phyloP scores from a whole-genome alignment of 2,797 vertebrate species.

The Menidia menidia region DNA sequence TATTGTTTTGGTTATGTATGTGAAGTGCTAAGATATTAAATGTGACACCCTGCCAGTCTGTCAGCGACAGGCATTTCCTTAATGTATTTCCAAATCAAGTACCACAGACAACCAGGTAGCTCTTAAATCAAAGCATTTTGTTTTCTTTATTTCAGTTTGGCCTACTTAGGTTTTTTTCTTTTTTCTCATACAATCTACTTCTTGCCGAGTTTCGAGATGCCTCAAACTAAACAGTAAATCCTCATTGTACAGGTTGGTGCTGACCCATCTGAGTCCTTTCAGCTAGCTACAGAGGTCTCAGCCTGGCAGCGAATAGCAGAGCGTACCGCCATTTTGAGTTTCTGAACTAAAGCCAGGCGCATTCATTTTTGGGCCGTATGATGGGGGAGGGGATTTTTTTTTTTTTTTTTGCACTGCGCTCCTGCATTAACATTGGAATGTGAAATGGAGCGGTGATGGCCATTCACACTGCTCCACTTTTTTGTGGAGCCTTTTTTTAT shows the following conservation, averaged over 20 bases:
- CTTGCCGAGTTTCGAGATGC: constrained; percentile 8
- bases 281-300: constrained; percentile 71
- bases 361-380: constrained; percentile 62
- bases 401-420: constrained; percentile 36
- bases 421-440: constrained; percentile 74
- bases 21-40: too few relatives aligned
- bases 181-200: neutral
- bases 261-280: constrained; percentile 42
- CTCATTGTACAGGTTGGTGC: constrained; percentile 10
- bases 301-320: constrained; percentile 64
- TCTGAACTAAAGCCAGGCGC: constrained; percentile 63
- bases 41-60: neutral
- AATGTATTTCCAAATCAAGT: constrained; percentile 7
- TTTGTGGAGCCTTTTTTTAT: constrained; percentile 14
- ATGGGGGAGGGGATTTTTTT: constrained; percentile 53
- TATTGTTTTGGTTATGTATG: too few relatives aligned
- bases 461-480: constrained; percentile 23
- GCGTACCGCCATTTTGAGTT: constrained; percentile 78
- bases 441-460: constrained; percentile 42
- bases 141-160: neutral
- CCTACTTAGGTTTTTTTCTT: neutral
- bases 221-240: constrained; percentile 19
- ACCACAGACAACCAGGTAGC: constrained; percentile 1
- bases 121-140: neutral
- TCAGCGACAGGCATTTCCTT: constrained; percentile 2